Percentiles rank a stretch among this genome's conserved stretches.
phyloP scores from a whole-genome alignment of 2,888 invertebrate genomes.

The Ganaspis brasiliensis region DNA sequence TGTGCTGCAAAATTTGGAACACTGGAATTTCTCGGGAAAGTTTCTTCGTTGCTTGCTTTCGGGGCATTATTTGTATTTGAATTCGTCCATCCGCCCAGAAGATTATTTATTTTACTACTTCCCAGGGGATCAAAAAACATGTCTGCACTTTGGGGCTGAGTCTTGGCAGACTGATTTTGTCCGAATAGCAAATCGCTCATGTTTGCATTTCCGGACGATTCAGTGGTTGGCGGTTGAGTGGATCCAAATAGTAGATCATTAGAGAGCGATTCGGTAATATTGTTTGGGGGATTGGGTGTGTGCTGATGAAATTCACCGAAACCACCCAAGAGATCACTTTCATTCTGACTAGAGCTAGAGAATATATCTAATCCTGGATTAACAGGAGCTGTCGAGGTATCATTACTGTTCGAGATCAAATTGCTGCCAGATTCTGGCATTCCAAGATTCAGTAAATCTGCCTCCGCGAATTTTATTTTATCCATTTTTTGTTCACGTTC shows the following conservation, averaged over 20 bases:
- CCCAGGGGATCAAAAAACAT: conserved; percentile 75
- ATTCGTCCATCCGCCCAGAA: conserved; percentile 76
- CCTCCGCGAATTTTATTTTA: conserved; percentile 68
- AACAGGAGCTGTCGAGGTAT: conserved; percentile 55
- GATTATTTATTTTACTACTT: conserved; percentile 57
- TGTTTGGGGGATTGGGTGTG: conserved; percentile 48
- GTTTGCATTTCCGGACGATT: conserved; percentile 60
- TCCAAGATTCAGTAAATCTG: conserved; percentile 78
- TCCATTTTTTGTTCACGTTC: conserved; percentile 50
- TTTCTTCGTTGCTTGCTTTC: conserved; percentile 69
- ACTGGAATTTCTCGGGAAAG: conserved; percentile 80
- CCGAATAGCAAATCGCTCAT: conserved; percentile 71
- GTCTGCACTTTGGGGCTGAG: conserved; percentile 59
- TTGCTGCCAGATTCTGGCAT: conserved; percentile 58
- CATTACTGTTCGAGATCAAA: conserved; percentile 48
- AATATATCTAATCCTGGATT: conserved; percentile 75
- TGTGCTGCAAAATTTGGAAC: conserved; percentile 82
- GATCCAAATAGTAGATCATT: conserved; percentile 72
- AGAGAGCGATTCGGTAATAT: conserved; percentile 62
- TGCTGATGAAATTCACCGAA: conserved; percentile 72
- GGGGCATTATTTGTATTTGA: conserved; percentile 51
- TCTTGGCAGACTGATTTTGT: conserved; percentile 54
- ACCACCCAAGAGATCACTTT: conserved; percentile 74
- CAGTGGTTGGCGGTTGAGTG: conserved; percentile 57
- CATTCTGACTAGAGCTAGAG: conserved; percentile 69